phyloP scores from a whole-genome alignment of 2,113 vertebrate genomes.

The Spilogale gracilis region DNA sequence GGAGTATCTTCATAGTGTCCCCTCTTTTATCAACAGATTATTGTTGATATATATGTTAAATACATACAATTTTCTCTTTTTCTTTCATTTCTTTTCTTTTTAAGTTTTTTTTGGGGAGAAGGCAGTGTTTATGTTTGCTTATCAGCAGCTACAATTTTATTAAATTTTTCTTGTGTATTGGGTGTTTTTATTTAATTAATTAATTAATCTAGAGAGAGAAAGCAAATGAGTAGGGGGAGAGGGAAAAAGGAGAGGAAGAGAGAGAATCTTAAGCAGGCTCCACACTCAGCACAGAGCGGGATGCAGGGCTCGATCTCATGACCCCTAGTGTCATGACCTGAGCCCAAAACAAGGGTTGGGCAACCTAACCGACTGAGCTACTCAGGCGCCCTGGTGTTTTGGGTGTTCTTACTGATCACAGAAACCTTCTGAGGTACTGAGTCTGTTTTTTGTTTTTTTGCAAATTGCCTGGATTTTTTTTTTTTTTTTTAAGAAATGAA shows the following conservation, averaged over 20 bases:
- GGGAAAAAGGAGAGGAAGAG: background rate
- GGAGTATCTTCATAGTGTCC: background rate
- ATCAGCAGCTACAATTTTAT: background rate
- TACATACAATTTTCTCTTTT: background rate
- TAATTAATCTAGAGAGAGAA: background rate
- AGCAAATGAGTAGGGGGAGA: background rate
- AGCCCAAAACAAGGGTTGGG: background rate
- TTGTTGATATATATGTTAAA: background rate
- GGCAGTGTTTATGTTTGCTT: background rate
- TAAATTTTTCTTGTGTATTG: background rate
- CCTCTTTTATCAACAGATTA: background rate
- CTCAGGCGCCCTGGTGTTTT: background rate
- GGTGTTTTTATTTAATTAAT: background rate
- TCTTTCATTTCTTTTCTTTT: background rate
- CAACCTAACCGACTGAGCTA: background rate
- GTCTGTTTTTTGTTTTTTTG: background rate
- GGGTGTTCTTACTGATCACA: background rate
- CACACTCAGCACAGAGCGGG: background rate
- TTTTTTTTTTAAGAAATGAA: conserved; percentile 2
- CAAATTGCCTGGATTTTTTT: background rate
- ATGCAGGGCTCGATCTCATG: background rate
- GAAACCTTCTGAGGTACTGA: background rate
- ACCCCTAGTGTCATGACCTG: background rate
- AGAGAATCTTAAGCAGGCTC: background rate
- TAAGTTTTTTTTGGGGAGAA: background rate